These are phyloP conservation scores for Loriculus beryllinus DNA, from an alignment of 2,797 vertebrate genomes.

Conservation along the genomic window DNA sequence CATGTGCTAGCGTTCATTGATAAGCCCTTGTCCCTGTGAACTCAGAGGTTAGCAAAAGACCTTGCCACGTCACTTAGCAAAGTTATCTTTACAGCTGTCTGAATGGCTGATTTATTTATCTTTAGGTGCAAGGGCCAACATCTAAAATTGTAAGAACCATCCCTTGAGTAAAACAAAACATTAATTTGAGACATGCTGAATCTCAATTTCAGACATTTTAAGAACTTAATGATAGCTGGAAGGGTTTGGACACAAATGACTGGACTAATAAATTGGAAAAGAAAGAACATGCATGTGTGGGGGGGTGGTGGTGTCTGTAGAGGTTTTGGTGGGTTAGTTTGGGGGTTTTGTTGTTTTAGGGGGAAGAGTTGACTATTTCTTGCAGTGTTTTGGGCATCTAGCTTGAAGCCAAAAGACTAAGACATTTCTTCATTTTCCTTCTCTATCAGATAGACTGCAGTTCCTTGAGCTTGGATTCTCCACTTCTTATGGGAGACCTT, in stretches of 20 bases:
- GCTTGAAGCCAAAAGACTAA: not conserved
- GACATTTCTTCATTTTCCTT: not conserved
- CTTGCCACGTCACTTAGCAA: not conserved
- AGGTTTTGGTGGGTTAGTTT: not conserved
- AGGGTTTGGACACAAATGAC: not conserved
- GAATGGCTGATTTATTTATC: not conserved
- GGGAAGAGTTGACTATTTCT: not conserved
- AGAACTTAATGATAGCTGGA: conserved; percentile 6
- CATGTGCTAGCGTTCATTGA: conserved; percentile 3
- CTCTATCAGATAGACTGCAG: not conserved
- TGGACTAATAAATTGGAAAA: not conserved
- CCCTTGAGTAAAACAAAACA: not conserved
- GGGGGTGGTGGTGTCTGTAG: not conserved
- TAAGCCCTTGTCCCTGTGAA: conserved; percentile 11
- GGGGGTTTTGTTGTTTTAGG: not conserved
- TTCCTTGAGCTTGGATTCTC: not conserved
- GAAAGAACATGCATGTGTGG: not conserved
- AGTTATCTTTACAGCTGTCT: not conserved
- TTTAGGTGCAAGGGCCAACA: not conserved
- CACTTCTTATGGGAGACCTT: not conserved
- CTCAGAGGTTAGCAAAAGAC: not conserved
- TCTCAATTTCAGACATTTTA: not conserved
- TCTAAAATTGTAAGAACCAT: not conserved
- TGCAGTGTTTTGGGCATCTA: not conserved
- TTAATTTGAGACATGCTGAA: not conserved